phyloP scores from a whole-genome alignment of 2,797 vertebrate species.

The Sternotherus odoratus region DNA sequence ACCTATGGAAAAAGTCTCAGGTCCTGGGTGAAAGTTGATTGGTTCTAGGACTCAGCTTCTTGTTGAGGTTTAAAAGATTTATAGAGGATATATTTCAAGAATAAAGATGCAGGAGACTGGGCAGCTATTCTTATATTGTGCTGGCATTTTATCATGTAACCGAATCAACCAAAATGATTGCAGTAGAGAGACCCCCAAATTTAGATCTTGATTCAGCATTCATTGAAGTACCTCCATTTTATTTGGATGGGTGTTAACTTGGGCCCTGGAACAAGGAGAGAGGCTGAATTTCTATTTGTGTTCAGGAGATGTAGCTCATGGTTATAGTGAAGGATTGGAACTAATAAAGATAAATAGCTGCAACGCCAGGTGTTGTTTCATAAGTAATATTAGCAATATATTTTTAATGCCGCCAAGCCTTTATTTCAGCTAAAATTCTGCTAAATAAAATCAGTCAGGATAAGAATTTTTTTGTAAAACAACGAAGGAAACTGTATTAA shows the following conservation, averaged over 20 bases:
- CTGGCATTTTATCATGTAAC: neutral
- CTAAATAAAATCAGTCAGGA: neutral
- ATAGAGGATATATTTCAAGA: neutral
- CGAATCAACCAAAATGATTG: neutral
- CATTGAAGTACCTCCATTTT: neutral
- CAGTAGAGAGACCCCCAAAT: neutral
- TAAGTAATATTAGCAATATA: neutral
- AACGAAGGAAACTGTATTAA: neutral
- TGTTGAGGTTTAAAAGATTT: neutral
- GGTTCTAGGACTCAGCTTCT: neutral
- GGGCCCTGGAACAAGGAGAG: neutral
- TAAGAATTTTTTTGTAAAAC: neutral
- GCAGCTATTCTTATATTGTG: neutral
- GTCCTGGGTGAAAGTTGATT: neutral
- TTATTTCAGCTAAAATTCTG: neutral
- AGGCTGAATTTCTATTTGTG: neutral
- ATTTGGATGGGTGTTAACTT: neutral
- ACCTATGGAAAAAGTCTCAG: neutral
- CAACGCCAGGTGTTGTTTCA: neutral
- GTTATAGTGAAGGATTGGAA: neutral
- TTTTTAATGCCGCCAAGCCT: neutral
- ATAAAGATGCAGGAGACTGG: rapidly evolving
- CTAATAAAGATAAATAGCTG: neutral
- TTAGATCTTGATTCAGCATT: neutral
- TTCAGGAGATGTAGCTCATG: neutral